These are phyloP conservation scores for Eulithis testata DNA, from an alignment of 2,888 invertebrate species.

Conservation along the genomic window DNA sequence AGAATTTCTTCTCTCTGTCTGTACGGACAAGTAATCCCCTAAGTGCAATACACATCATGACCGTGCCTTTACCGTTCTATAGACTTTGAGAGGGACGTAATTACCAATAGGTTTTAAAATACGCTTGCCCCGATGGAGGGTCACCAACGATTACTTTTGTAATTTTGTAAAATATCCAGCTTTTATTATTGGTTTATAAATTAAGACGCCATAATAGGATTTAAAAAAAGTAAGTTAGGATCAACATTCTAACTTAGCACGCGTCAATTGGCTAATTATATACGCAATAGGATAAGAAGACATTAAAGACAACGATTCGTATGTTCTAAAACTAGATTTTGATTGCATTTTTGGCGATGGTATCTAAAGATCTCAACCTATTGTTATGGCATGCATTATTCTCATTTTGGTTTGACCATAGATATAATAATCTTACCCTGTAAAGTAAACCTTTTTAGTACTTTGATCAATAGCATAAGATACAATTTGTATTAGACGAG, in stretches of 20 bases:
- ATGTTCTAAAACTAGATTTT: slow-evolving; percentile 39
- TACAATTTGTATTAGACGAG: neutral
- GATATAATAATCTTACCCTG: too few relatives aligned
- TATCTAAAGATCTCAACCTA: slow-evolving; percentile 12
- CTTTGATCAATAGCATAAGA: neutral
- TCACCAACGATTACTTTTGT: slow-evolving; percentile 71
- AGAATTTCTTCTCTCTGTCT: slow-evolving; percentile 78
- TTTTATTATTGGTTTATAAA: slow-evolving; percentile 63
- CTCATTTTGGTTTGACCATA: neutral
- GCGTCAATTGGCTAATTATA: slow-evolving; percentile 72
- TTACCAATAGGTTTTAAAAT: slow-evolving; percentile 81
- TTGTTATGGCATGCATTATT: neutral
- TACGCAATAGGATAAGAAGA: slow-evolving; percentile 74
- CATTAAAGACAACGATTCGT: slow-evolving; percentile 71
- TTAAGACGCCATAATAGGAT: slow-evolving; percentile 60
- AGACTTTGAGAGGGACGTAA: slow-evolving; percentile 84
- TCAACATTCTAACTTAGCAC: slow-evolving; percentile 65
- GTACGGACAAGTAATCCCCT: slow-evolving; percentile 77
- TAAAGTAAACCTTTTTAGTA: neutral
- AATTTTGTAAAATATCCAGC: slow-evolving; percentile 70
- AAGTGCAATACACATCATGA: slow-evolving; percentile 84
- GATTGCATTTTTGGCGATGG: slow-evolving; percentile 30
- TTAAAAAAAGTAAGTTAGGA: slow-evolving; percentile 69
- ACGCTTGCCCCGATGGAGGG: slow-evolving; percentile 68
- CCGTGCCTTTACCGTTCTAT: slow-evolving; percentile 84